Evolutionary conservation across 2,888 invertebrate species (phyloP), one percentile per base, ranked within the genome.

Genomic region (Orthosia incerta): DNA sequence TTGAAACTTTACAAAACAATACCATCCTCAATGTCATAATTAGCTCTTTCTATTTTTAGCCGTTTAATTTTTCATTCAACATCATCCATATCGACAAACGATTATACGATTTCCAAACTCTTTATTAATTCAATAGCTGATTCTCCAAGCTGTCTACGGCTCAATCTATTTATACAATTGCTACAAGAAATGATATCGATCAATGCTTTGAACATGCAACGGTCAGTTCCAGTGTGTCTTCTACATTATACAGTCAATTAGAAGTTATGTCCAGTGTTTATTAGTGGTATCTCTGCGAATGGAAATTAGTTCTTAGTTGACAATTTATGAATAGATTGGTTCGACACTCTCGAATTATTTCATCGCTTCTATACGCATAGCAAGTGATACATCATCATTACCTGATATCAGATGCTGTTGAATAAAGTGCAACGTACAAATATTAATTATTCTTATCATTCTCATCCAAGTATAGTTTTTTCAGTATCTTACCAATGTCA

Each of bases 101-200:
- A 70, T 81, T 64, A 64, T 31, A 57, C 53, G 16, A 62, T 83
- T 80, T 83, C 50, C 53, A 73, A 51, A 50, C 31, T 79, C 18
- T 57, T 79, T 71, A 71, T 72, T 67, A 67, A 80, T 80, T 80
- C 79, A 80, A 74, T 67, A 20, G 63, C 48, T 59, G 45, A 76
- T 66, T 81, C 81, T 82, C 59, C 60, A 74, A 64, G 66, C 70
- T 61, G 79, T 79, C 74, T 64, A 61, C 74, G 46, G 39, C 26
- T 66, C 82, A 69, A 69, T 82, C 78, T 80, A 83, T 83, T 80
- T 71, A 79, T 80, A 80, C 23, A 50, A 57, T 12, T 63, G 39
- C 48, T 64, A 79, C 69, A 79, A 73, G 74, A 60, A 66, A 70
- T 75, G 57, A 71, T 75, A 74, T 82, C 62, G 85, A 82, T 71